Evolutionary conservation across 2,888 invertebrate species (phyloP).

Genomic region (Cryptocephalus moraei): DNA sequence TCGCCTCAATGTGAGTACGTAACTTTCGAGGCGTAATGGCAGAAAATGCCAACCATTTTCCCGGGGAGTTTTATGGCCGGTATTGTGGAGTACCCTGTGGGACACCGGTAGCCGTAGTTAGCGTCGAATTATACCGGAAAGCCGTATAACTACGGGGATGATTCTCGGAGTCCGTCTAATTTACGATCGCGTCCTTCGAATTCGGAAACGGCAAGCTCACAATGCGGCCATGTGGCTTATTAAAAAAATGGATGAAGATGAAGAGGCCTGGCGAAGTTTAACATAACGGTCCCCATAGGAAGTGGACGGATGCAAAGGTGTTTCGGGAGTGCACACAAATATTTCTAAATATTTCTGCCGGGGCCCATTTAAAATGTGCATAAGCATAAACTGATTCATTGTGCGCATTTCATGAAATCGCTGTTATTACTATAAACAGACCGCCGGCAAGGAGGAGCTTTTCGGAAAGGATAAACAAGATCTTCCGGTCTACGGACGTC

Average conservation of each 20-base stretch:
- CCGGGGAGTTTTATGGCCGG: conserved; percentile 13
- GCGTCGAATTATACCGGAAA: conserved; percentile 23
- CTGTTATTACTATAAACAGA: conserved; percentile 21
- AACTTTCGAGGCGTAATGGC: conserved; percentile 5
- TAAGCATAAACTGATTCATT: conserved; percentile 15
- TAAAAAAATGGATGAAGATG: too few relatives aligned
- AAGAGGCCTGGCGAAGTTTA: too few relatives aligned
- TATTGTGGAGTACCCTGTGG: conserved; percentile 20
- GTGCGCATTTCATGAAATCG: conserved; percentile 17
- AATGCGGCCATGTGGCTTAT: too few relatives aligned
- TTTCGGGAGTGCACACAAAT: not conserved
- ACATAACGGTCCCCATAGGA: not conserved
- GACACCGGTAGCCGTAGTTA: conserved; percentile 22
- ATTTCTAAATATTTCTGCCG: not conserved
- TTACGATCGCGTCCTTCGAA: too few relatives aligned
- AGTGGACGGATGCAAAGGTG: not conserved
- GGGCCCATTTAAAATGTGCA: conserved; percentile 10
- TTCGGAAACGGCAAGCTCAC: too few relatives aligned
- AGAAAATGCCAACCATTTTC: conserved; percentile 7
- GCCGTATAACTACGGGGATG: conserved; percentile 20
- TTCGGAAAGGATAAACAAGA: conserved; percentile 17
- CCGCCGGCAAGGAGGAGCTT: conserved; percentile 13
- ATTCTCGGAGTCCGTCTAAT: conserved; percentile 12
- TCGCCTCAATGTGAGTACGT: conserved; percentile 11
- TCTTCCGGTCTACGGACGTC: conserved; percentile 18